phyloP scores from a whole-genome alignment of 2,888 invertebrate genomes.

The Holacanthella duospinosa region DNA sequence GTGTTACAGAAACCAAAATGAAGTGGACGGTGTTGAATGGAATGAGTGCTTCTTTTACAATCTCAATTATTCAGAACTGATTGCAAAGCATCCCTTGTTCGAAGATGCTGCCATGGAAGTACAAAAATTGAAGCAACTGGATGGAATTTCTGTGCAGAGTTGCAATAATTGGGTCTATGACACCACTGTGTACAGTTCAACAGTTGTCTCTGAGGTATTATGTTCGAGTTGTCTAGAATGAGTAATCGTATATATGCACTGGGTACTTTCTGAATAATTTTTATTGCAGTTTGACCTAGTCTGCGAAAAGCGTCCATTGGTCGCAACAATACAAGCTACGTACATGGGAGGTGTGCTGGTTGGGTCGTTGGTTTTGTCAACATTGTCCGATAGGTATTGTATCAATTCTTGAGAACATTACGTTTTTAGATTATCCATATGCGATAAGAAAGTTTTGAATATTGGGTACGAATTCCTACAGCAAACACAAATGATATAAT shows the following conservation, averaged over 20 bases:
- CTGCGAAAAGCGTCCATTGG: slow-evolving; percentile 26
- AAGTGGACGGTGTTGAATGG: slow-evolving; percentile 11
- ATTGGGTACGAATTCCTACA: too few relatives aligned
- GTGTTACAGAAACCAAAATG: not conserved
- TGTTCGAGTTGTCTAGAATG: too few relatives aligned
- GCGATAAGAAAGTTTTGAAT: too few relatives aligned
- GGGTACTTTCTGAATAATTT: not conserved
- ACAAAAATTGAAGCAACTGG: not conserved
- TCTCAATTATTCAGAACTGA: slow-evolving; percentile 11
- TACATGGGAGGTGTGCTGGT: slow-evolving; percentile 32
- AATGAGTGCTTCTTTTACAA: slow-evolving; percentile 27
- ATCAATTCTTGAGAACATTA: not conserved
- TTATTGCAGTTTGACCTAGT: slow-evolving; percentile 27
- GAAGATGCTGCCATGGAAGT: not conserved
- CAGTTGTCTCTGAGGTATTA: slow-evolving; percentile 31
- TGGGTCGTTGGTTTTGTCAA: slow-evolving; percentile 27
- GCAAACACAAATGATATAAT: too few relatives aligned
- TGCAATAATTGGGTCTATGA: slow-evolving; percentile 29
- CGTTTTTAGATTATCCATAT: too few relatives aligned
- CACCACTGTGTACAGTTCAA: slow-evolving; percentile 24
- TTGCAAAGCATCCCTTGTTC: not conserved
- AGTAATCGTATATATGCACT: not conserved
- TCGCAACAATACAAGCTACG: slow-evolving; percentile 29
- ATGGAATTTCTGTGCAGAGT: not conserved
- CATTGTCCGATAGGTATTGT: slow-evolving; percentile 31